These are phyloP conservation scores for Cichladusa arquata DNA, from an alignment of 2,113 vertebrate species.

Conservation along the genomic window DNA sequence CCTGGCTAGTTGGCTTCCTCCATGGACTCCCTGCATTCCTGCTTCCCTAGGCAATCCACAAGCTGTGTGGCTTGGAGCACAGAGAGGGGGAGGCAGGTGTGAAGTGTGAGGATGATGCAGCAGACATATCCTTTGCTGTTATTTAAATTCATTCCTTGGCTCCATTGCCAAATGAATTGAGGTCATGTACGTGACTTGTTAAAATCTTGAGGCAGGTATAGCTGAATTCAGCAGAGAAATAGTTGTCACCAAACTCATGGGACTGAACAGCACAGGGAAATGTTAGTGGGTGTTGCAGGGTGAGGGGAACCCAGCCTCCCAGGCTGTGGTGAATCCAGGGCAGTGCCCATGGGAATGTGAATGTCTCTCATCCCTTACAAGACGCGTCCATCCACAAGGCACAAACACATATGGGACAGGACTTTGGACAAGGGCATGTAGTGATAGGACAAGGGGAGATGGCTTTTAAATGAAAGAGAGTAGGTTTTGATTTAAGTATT, in stretches of 20 bases:
- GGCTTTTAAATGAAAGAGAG: background rate
- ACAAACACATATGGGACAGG: background rate
- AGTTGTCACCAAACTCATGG: background rate
- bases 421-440: background rate
- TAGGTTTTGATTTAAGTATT: background rate
- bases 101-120: background rate
- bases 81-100: background rate
- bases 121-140: background rate
- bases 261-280: background rate
- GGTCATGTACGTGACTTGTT: fast-evolving
- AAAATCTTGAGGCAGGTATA: background rate
- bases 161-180: background rate
- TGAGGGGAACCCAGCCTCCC: background rate
- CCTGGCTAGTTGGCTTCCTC: background rate
- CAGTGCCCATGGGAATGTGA: fast-evolving
- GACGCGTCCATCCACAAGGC: background rate
- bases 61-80: background rate
- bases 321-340: background rate
- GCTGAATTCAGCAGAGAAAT: background rate
- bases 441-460: background rate
- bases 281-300: fast-evolving
- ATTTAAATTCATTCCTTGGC: background rate
- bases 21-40: background rate
- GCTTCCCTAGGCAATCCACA: background rate
- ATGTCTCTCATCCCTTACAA: background rate